Evolutionary conservation across 23 tunicate species (phyloP).

Genomic region (Phallusia fumigata): DNA sequence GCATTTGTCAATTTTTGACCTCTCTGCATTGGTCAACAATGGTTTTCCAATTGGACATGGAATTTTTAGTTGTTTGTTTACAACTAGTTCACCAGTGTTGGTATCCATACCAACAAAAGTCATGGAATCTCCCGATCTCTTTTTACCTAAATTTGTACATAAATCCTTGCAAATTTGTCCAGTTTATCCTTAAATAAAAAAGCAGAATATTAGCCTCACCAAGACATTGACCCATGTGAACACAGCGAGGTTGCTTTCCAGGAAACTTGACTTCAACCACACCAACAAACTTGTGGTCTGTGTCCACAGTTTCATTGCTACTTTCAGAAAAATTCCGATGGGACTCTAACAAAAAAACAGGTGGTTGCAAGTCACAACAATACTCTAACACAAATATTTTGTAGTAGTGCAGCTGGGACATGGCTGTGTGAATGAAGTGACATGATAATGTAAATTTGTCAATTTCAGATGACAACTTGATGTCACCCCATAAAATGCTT

Average conservation of each 20-base stretch:
- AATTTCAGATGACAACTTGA: too few relatives aligned
- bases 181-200: too few relatives aligned
- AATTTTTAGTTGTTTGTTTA: constrained; percentile 58
- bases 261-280: constrained; percentile 25
- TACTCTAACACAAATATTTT: too few relatives aligned
- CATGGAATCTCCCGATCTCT: constrained; percentile 29
- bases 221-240: constrained; percentile 32
- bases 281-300: not conserved
- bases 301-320: constrained; percentile 10
- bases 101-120: constrained; percentile 75
- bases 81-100: constrained; percentile 57
- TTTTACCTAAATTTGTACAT: not conserved
- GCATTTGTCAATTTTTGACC: constrained; percentile 55
- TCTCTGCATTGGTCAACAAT: constrained; percentile 49
- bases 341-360: constrained; percentile 4
- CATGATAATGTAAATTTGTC: too few relatives aligned
- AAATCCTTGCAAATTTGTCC: not conserved
- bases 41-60: constrained; percentile 47
- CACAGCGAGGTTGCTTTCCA: constrained; percentile 19
- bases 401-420: too few relatives aligned
- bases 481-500: too few relatives aligned
- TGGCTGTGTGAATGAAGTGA: too few relatives aligned
- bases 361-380: too few relatives aligned
- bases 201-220: too few relatives aligned
- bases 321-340: constrained; percentile 23